Evolutionary conservation across 2,113 vertebrate species (phyloP).

Genomic region (Alectura lathami): DNA sequence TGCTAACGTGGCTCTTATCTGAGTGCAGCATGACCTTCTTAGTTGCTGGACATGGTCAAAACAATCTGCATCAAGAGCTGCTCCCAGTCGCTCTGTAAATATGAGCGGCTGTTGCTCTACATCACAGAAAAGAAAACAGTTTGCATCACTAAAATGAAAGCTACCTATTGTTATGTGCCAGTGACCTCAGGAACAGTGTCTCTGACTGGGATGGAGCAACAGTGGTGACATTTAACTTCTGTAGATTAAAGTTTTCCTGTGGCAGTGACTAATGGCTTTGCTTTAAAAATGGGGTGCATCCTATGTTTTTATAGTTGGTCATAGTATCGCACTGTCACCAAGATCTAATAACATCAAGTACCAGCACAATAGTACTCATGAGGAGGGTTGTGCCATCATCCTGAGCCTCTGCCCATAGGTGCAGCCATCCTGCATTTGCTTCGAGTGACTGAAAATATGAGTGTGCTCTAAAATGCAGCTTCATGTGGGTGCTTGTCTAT

Average conservation of each 20-base stretch:
- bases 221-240: neutral
- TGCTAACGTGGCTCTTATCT: neutral
- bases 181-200: neutral
- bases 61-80: neutral
- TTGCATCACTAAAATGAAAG: neutral
- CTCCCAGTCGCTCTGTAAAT: neutral
- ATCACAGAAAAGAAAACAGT: neutral
- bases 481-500: neutral
- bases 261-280: neutral
- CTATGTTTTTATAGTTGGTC: conserved; percentile 20
- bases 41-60: neutral
- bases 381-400: neutral
- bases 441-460: neutral
- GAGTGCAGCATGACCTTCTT: neutral
- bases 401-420: neutral
- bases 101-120: neutral
- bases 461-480: neutral
- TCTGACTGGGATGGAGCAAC: neutral
- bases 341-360: conserved; percentile 15
- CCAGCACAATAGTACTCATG: neutral
- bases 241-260: neutral
- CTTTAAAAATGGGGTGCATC: neutral
- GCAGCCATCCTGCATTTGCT: neutral
- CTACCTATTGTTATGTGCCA: neutral
- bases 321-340: neutral